Conservation (phyloP, 2,888 invertebrate species). For the Drosophila rellima region DNA sequence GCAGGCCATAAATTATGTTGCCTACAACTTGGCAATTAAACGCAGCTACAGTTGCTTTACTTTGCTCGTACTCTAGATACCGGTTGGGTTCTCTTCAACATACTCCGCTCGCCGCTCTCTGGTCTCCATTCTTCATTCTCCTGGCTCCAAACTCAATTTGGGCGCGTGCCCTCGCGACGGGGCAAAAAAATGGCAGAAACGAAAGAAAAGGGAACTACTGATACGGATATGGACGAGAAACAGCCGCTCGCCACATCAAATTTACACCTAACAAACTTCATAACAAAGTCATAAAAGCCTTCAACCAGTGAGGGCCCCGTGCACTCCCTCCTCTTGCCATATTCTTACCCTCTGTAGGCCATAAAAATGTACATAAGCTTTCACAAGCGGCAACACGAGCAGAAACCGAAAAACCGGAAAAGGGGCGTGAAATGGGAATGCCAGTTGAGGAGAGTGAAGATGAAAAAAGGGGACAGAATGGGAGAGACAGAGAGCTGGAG, state of each 20-base stretch:
- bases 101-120: background rate
- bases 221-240: slow-evolving; percentile 51
- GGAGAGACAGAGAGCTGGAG: no score
- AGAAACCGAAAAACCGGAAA: slow-evolving; percentile 26
- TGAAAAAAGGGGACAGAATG: background rate
- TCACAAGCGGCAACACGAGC: slow-evolving; percentile 34
- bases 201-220: slow-evolving; percentile 39
- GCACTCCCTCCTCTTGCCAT: background rate
- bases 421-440: slow-evolving; percentile 9
- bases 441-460: no score
- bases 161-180: slow-evolving; percentile 39
- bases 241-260: slow-evolving; percentile 68
- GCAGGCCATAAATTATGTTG: slow-evolving; percentile 76
- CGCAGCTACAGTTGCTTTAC: slow-evolving; percentile 18
- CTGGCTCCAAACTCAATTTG: background rate
- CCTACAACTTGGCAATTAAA: slow-evolving; percentile 78
- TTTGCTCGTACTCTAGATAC: no score
- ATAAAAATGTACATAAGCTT: slow-evolving; percentile 62
- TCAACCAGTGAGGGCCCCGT: slow-evolving; percentile 16
- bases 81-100: background rate
- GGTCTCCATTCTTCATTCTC: background rate
- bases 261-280: slow-evolving; percentile 80
- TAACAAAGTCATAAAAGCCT: slow-evolving; percentile 75
- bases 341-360: slow-evolving; percentile 29
- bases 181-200: slow-evolving; percentile 8